Percentiles rank a stretch among this genome's conserved stretches.
phyloP scores from a whole-genome alignment of 2,113 vertebrate genomes.

The Xiphophorus couchianus region DNA sequence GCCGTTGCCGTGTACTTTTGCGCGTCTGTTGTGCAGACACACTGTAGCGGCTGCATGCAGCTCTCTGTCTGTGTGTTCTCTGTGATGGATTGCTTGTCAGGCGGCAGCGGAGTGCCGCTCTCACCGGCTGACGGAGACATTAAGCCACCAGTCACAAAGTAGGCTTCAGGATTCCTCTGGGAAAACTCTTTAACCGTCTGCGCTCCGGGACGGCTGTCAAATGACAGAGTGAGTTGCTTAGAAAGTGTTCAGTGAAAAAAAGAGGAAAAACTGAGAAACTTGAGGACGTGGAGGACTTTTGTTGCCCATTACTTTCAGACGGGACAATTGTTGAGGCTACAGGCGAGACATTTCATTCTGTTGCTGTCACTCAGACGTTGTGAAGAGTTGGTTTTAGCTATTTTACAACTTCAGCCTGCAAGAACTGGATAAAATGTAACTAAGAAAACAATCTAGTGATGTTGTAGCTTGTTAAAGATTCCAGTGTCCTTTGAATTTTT shows the following conservation, averaged over 20 bases:
- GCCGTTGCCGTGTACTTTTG: conserved; percentile 27
- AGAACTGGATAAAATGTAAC: background rate
- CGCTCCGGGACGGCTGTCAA: conserved; percentile 54
- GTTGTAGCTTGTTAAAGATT: background rate
- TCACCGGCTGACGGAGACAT: conserved; percentile 73
- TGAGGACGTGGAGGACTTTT: conserved; percentile 40
- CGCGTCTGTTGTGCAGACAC: conserved; percentile 38
- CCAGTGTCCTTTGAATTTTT: background rate
- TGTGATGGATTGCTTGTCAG: conserved; percentile 82
- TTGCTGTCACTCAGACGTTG: conserved; percentile 13
- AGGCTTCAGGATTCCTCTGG: conserved; percentile 67
- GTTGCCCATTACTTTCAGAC: conserved; percentile 27
- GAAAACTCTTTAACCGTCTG: conserved; percentile 74
- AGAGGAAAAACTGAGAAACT: background rate
- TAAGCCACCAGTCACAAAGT: conserved; percentile 75
- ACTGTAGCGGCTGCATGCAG: conserved; percentile 48
- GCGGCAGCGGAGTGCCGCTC: conserved; percentile 58
- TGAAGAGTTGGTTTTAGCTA: background rate
- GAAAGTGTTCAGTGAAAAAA: conserved; percentile 17
- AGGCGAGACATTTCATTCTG: background rate
- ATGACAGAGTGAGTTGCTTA: conserved; percentile 56
- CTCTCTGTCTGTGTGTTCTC: conserved; percentile 72
- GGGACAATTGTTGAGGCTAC: conserved; percentile 19
- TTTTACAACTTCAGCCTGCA: background rate
- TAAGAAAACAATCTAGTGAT: background rate